Conservation (phyloP, 2,888 invertebrate genomes). For the Hypolimnas misippus region DNA sequence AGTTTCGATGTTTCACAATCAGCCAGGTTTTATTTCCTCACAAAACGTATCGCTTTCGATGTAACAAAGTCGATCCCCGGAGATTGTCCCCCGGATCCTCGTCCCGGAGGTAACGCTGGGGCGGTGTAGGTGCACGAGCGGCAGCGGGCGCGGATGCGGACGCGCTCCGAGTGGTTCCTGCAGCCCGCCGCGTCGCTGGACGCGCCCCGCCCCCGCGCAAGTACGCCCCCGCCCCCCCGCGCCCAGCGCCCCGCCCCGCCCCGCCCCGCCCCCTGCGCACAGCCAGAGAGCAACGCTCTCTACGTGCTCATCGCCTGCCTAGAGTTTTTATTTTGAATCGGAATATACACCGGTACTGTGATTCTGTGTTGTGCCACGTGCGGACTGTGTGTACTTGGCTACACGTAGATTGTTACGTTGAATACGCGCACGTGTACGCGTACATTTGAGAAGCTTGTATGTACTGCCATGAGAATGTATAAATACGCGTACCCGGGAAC, state of each 20-base stretch:
- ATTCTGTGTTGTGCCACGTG: no score
- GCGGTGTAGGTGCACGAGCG: slow-evolving; percentile 93
- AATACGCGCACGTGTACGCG: no score
- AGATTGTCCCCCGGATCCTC: background rate
- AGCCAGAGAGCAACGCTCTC: slow-evolving; percentile 76
- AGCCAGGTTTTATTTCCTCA: no score
- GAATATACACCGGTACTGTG: slow-evolving; percentile 76
- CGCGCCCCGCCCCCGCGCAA: slow-evolving; percentile 50
- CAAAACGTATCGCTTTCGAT: no score
- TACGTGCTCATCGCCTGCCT: slow-evolving; percentile 83
- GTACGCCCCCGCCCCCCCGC: slow-evolving; percentile 35
- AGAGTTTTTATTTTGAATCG: slow-evolving; percentile 80
- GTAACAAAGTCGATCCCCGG: no score
- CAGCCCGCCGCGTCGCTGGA: slow-evolving; percentile 86
- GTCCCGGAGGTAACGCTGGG: slow-evolving; percentile 40
- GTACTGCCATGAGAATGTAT: no score
- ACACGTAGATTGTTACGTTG: no score
- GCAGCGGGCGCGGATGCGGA: slow-evolving; percentile 98
- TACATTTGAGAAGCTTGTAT: no score
- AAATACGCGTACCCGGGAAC: no score
- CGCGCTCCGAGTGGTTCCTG: slow-evolving; percentile 98
- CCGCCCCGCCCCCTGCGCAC: slow-evolving; percentile 42
- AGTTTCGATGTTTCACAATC: no score
- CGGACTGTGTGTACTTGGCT: no score
- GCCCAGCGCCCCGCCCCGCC: slow-evolving; percentile 39